Evolutionary conservation across 2,888 invertebrate species (phyloP), one percentile per base, ranked within the genome.

Genomic region (Odontomyia ornata): DNA sequence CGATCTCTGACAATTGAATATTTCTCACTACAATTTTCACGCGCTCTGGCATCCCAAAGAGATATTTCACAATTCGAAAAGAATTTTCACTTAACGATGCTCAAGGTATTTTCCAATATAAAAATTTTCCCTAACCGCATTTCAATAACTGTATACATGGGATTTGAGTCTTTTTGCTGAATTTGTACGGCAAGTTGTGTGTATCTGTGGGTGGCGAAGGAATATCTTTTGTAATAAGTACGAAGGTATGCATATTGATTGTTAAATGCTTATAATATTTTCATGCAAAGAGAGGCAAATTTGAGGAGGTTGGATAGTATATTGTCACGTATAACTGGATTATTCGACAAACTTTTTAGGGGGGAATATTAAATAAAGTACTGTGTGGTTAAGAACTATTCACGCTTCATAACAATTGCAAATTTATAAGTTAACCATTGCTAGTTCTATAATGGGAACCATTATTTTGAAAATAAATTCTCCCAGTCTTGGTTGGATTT

Each of bases 21-120:
- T 73, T 77, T 77, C 77, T 64, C 73, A 67, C 64, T 65, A 62
- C 65, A 76, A 71, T 65, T 76, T 72, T 47, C 36, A 60, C 75
- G 23, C 57, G n/a, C 60, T 46, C 36, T 18, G 28, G 30, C 36
- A 21, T 65, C 43, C 57, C 56, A 76, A 30, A 46, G n/a, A 77
- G 78, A 52, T 36, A 78, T 77, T 77, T 75, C 69, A 65, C 65
- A 57, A 75, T 64, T 77, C 43, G 73, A 77, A 23, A 77, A 76
- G 79, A 79, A 79, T 79, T 79, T 77, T 36, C 72, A 77, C 71
- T 79, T 79, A 79, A 79, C 72, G 77, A 79, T 76, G 52, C 75
- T 69, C 60, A 25, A 79, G 79, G 79, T 79, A 79, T 79, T 79
- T 79, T 47, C 36, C 73, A 79, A 79, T 79, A 79, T 64, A 77